phyloP scores from a whole-genome alignment of 2,797 vertebrate species.

The Leptoclinus maculatus region DNA sequence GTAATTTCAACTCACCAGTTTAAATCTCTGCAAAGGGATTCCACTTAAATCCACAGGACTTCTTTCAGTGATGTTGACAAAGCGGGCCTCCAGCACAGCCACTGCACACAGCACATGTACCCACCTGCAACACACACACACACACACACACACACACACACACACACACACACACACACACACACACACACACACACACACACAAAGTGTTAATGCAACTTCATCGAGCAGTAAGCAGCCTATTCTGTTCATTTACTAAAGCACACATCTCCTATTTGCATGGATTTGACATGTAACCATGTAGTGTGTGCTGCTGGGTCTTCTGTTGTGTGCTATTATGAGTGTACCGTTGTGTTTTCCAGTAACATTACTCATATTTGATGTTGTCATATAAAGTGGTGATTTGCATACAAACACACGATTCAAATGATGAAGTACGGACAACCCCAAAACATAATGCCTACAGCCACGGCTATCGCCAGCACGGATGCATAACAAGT shows the following conservation, averaged over 20 bases:
- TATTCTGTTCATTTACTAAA: not conserved
- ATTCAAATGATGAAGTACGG: not conserved
- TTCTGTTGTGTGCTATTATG: not conserved
- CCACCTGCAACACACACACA: constrained; percentile 85
- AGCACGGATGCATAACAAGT: no score
- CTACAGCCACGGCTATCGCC: no score
- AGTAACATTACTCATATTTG: not conserved
- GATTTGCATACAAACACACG: not conserved
- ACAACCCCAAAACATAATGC: not conserved
- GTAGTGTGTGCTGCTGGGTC: not conserved
- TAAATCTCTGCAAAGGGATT: constrained; percentile 96
- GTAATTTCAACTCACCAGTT: constrained; percentile 86
- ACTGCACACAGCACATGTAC: constrained; percentile 98
- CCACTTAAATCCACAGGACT: constrained; percentile 97
- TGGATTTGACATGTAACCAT: not conserved
- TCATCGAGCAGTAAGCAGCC: not conserved
- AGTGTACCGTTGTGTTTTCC: not conserved
- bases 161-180: constrained; percentile 9
- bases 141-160: not conserved
- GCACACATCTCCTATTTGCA: not conserved
- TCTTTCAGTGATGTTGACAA: constrained; percentile 93
- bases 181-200: not conserved
- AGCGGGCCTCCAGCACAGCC: constrained; percentile 95
- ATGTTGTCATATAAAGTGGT: not conserved
- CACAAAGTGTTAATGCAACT: not conserved